A percentile compares a stretch with the other conserved stretches of the same genome.
phyloP scores from a whole-genome alignment of 2,113 vertebrate genomes.

The Spermophilus dauricus region DNA sequence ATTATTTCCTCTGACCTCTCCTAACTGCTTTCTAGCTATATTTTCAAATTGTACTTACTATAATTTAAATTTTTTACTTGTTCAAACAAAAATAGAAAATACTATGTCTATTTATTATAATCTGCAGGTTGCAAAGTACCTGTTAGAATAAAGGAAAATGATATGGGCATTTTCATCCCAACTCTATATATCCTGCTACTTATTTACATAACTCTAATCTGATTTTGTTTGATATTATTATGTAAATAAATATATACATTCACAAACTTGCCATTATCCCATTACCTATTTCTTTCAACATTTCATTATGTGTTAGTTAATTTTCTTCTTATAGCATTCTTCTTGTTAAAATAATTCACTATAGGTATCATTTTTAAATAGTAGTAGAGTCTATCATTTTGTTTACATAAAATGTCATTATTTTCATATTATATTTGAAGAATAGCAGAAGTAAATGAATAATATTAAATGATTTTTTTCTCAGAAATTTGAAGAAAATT shows the following conservation, averaged over 20 bases:
- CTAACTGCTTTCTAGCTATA: background rate
- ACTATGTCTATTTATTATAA: background rate
- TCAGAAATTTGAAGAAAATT: background rate
- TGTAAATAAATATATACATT: background rate
- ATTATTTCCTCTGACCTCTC: background rate
- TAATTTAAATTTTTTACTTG: background rate
- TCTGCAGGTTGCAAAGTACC: background rate
- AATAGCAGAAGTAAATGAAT: background rate
- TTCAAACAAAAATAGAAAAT: background rate
- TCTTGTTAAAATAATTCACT: background rate
- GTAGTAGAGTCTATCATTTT: background rate
- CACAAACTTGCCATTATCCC: background rate
- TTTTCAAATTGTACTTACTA: background rate
- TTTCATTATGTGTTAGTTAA: background rate
- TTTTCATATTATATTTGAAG: background rate
- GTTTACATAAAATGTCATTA: background rate
- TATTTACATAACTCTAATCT: background rate
- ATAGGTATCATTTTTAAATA: background rate
- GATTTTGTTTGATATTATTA: background rate
- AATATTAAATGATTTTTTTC: background rate
- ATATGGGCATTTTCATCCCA: background rate
- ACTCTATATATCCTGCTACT: background rate
- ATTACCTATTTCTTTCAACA: background rate
- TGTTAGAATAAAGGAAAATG: background rate
- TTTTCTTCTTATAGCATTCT: background rate